Conservation (phyloP, 2,797 vertebrate genomes). For the Pangasius macronema region DNA sequence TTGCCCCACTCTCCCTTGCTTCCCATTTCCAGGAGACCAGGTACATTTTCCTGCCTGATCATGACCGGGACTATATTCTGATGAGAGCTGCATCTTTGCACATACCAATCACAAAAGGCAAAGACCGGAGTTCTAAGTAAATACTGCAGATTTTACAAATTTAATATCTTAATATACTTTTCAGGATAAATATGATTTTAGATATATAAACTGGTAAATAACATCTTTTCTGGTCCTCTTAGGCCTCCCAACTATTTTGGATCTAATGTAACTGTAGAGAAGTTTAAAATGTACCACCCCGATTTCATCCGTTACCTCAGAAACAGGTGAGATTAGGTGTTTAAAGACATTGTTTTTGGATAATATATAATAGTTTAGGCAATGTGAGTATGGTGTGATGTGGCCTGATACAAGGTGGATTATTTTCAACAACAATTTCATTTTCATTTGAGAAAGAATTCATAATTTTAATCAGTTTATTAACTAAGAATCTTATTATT, state of each 20-base stretch:
- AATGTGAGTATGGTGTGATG: not conserved
- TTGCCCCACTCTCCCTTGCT: not conserved
- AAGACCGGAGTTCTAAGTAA: slow-evolving; percentile 60
- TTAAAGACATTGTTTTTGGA: not conserved
- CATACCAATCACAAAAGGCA: slow-evolving; percentile 60
- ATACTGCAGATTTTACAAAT: not conserved
- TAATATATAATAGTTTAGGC: no score
- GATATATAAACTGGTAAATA: not conserved
- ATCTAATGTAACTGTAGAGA: slow-evolving; percentile 62
- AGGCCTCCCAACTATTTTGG: slow-evolving; percentile 76
- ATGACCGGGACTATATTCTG: slow-evolving; percentile 79
- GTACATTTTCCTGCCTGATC: slow-evolving; percentile 80
- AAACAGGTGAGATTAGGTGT: slow-evolving; percentile 73
- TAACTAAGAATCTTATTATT: no score
- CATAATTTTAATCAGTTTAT: not conserved
- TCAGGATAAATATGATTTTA: not conserved
- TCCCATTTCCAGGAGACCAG: slow-evolving; percentile 71
- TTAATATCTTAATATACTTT: not conserved
- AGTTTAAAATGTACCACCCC: slow-evolving; percentile 81
- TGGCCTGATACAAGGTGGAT: not conserved
- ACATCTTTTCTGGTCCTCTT: not conserved
- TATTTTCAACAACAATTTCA: not conserved
- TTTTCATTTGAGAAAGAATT: not conserved
- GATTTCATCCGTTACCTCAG: slow-evolving; percentile 82
- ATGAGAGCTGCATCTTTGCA: slow-evolving; percentile 71